Percentiles rank a stretch among this genome's conserved stretches.
These are phyloP conservation scores for Apis dorsata DNA, from an alignment of 1,140 invertebrate genomes.

Conservation along the genomic window DNA sequence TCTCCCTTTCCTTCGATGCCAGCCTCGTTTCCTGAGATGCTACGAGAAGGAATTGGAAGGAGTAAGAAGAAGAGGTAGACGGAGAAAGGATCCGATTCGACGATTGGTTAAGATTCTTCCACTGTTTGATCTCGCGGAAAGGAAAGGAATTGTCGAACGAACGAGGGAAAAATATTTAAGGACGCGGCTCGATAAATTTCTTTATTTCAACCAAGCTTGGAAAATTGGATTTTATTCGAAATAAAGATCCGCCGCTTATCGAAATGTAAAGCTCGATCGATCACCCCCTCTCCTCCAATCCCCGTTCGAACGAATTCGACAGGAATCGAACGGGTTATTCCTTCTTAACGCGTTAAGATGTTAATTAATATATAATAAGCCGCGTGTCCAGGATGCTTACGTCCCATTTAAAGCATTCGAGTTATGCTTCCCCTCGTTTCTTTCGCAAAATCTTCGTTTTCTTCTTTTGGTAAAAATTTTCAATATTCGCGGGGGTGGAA, in stretches of 20 bases:
- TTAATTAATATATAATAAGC: too few relatives aligned
- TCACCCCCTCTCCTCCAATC: background rate
- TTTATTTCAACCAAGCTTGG: conserved; percentile 28
- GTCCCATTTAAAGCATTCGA: too few relatives aligned
- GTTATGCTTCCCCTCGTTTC: too few relatives aligned
- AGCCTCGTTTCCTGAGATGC: conserved; percentile 12
- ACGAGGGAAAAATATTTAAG: conserved; percentile 36
- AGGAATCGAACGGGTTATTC: too few relatives aligned
- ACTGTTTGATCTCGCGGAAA: background rate
- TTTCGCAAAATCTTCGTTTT: too few relatives aligned
- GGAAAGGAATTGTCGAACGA: background rate
- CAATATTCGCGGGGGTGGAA: background rate
- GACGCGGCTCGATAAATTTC: conserved; percentile 38
- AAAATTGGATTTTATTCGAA: conserved; percentile 52
- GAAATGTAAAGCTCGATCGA: conserved; percentile 46
- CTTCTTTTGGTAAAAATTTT: too few relatives aligned
- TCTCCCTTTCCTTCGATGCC: background rate
- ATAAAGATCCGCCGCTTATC: conserved; percentile 49
- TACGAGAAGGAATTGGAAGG: too few relatives aligned
- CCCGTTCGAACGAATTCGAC: too few relatives aligned
- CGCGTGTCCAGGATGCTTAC: too few relatives aligned
- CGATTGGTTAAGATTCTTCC: conserved; percentile 16
- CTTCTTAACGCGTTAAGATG: too few relatives aligned
- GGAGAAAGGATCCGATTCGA: background rate
- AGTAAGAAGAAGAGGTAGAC: background rate